Percentiles rank a stretch among this genome's conserved stretches.
phyloP scores from a whole-genome alignment of 2,888 invertebrate species.

The Cataglyphis albicans region DNA sequence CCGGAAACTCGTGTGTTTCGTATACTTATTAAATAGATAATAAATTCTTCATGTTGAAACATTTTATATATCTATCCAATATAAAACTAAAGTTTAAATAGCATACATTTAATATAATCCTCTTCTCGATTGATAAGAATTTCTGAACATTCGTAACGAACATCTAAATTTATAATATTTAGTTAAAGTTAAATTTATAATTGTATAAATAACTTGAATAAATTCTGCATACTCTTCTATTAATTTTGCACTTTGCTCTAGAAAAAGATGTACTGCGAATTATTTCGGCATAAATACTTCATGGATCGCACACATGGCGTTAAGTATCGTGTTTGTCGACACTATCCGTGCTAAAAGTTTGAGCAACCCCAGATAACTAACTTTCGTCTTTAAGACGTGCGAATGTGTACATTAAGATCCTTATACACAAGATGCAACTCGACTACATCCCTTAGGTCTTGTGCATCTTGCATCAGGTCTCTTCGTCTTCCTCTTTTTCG shows the following conservation, averaged over 20 bases:
- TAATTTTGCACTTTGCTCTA: background rate
- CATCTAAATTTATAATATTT: background rate
- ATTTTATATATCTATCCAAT: background rate
- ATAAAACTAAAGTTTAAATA: background rate
- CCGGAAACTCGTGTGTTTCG: background rate
- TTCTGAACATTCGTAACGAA: conserved; percentile 3
- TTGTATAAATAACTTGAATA: conserved; percentile 26
- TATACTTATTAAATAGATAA: background rate
- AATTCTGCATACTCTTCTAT: background rate
- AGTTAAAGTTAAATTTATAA: conserved; percentile 32
- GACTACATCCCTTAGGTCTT: conserved; percentile 48
- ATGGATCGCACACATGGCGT: conserved; percentile 60
- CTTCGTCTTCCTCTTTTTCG: background rate
- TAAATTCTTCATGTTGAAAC: background rate
- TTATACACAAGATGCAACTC: conserved; percentile 70
- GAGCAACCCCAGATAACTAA: conserved; percentile 70
- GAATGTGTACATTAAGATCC: conserved; percentile 77
- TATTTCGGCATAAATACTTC: conserved; percentile 53
- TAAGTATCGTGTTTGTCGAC: conserved; percentile 72
- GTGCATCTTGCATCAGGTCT: conserved; percentile 73
- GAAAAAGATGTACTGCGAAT: conserved; percentile 27
- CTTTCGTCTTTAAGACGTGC: conserved; percentile 76
- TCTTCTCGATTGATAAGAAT: conserved; percentile 6
- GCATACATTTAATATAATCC: background rate
- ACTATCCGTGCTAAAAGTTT: conserved; percentile 37